Evolutionary conservation across 2,888 invertebrate genomes (phyloP).

Genomic region (Lysandra coridon): DNA sequence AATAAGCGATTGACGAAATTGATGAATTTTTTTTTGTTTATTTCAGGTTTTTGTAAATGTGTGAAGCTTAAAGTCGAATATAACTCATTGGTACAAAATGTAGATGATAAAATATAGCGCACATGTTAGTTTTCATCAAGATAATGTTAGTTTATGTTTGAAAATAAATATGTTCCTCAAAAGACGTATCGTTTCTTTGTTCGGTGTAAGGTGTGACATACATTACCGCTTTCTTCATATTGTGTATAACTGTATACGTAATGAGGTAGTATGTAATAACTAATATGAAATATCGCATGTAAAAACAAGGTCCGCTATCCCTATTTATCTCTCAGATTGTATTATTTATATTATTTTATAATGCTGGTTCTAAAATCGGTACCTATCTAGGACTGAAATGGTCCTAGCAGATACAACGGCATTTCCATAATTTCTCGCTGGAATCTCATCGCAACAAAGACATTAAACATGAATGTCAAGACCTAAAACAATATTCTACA

Average conservation of each 20-base stretch:
- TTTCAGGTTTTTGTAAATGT: neutral
- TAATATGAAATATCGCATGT: neutral
- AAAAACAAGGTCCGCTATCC: constrained; percentile 10
- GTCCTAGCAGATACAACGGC: constrained; percentile 37
- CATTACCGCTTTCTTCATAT: neutral
- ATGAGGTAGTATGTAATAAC: neutral
- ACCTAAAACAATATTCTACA: constrained; percentile 70
- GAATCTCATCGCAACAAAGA: constrained; percentile 68
- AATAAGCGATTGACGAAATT: neutral
- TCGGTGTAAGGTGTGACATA: neutral
- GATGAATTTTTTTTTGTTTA: neutral
- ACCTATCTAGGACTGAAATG: constrained; percentile 39
- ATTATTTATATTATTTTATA: neutral
- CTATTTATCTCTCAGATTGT: neutral
- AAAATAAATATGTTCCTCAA: neutral
- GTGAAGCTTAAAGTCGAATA: neutral
- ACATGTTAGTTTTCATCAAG: neutral
- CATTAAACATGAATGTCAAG: constrained; percentile 68
- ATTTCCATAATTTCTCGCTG: constrained; percentile 53
- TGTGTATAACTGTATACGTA: neutral
- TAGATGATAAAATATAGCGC: neutral
- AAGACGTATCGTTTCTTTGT: neutral
- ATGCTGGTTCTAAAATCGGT: constrained; percentile 34
- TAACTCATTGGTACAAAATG: neutral
- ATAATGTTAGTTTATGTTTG: neutral